Conservation (phyloP, 2,888 invertebrate species). For the Ecliptopera silaceata region DNA sequence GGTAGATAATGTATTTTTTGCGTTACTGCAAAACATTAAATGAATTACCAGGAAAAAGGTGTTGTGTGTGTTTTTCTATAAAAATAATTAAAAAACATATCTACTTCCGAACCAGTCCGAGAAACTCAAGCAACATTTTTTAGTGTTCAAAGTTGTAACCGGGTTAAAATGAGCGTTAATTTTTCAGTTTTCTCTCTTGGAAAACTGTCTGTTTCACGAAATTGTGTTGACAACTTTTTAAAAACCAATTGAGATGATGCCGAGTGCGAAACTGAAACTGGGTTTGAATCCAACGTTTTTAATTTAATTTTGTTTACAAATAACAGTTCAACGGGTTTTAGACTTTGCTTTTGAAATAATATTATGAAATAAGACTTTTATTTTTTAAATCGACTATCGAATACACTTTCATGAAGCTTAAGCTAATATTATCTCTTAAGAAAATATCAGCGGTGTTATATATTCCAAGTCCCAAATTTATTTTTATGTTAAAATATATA, state of each 20-base stretch:
- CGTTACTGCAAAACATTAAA: too few species aligned
- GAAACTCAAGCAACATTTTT: conserved; percentile 3
- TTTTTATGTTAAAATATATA: too few species aligned
- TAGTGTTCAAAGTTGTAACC: conserved; percentile 10
- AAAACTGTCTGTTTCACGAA: conserved; percentile 30
- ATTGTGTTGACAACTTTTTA: conserved; percentile 15
- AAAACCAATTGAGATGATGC: conserved; percentile 22
- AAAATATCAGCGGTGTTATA: too few species aligned
- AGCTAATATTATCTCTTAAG: too few species aligned
- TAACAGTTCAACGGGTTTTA: not conserved
- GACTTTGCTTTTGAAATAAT: too few species aligned
- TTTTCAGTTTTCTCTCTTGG: conserved; percentile 24
- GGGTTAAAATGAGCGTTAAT: conserved; percentile 22
- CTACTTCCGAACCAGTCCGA: not conserved
- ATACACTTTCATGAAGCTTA: too few species aligned
- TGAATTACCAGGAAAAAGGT: too few species aligned
- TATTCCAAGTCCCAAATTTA: too few species aligned
- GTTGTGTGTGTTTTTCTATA: too few species aligned
- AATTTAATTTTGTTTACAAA: not conserved
- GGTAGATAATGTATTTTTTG: too few species aligned
- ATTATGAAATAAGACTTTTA: too few species aligned
- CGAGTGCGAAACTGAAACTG: not conserved
- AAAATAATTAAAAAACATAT: not conserved
- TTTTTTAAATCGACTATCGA: too few species aligned
- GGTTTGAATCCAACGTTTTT: not conserved